phyloP scores from a whole-genome alignment of 2,797 vertebrate genomes.

The Eidolon dupreanum region DNA sequence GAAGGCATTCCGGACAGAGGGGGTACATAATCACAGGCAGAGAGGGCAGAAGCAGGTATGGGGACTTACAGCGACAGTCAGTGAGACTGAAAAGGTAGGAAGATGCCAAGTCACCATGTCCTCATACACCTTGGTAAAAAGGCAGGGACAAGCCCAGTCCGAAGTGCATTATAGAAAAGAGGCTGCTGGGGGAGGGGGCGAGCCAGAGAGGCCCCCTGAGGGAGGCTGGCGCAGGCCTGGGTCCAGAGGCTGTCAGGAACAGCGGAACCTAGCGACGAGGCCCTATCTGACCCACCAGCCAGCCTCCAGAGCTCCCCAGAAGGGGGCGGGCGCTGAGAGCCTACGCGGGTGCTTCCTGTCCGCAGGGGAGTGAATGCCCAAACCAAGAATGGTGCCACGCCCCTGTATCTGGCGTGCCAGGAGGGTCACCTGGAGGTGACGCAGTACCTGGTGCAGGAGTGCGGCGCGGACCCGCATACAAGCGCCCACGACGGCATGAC shows the following conservation, averaged over 20 bases:
- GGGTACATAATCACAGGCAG: background rate
- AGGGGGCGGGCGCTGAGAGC: background rate
- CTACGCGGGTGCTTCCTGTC: background rate
- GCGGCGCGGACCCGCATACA: conserved; percentile 92
- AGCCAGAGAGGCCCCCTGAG: background rate
- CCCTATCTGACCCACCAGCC: background rate
- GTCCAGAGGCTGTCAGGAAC: background rate
- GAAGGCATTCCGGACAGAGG: background rate
- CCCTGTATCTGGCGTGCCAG: conserved; percentile 98
- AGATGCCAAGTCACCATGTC: background rate
- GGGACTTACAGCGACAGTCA: background rate
- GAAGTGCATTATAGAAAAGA: background rate
- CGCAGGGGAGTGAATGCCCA: conserved; percentile 90
- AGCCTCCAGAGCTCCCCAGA: background rate
- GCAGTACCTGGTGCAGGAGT: conserved; percentile 96
- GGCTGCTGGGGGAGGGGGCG: background rate
- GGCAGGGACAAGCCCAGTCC: background rate
- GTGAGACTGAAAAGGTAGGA: background rate
- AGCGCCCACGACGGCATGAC: conserved; percentile 97
- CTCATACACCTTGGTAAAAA: background rate
- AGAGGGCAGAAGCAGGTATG: background rate
- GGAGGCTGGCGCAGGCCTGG: background rate
- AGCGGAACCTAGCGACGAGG: background rate
- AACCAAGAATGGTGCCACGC: conserved; percentile 98
- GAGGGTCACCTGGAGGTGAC: conserved; percentile 98